Conservation (phyloP, 2,113 vertebrate genomes). For the Eidolon helvum region DNA sequence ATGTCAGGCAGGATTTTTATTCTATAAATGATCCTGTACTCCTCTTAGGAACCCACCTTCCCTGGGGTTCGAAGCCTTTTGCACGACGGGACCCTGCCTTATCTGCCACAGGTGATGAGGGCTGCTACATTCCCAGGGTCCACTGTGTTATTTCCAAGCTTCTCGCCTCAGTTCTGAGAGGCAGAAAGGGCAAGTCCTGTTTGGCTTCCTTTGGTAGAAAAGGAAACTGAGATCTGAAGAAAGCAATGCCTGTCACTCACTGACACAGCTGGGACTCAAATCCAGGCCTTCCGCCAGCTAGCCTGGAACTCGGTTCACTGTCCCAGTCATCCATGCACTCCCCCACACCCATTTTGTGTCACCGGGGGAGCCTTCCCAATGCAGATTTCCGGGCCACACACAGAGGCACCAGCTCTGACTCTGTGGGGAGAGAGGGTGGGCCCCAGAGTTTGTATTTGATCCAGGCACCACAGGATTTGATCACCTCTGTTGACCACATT, state of each 20-base stretch:
- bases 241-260: not conserved
- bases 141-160: not conserved
- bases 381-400: not conserved
- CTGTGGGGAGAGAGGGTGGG: fast-evolving
- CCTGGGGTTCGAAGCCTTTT: not conserved
- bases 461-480: not conserved
- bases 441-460: not conserved
- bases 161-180: not conserved
- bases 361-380: not conserved
- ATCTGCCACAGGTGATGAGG: not conserved
- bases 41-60: not conserved
- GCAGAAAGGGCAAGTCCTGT: not conserved
- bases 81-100: not conserved
- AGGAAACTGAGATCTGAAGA: not conserved
- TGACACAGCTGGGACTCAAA: not conserved
- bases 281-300: not conserved
- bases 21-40: fast-evolving
- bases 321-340: not conserved
- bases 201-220: not conserved
- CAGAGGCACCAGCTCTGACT: not conserved
- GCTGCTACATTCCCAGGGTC: not conserved
- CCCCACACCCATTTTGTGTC: too few relatives aligned
- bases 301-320: not conserved
- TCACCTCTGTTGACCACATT: not conserved
- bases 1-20: not conserved